Evolutionary conservation across 2,797 vertebrate genomes (phyloP), one percentile per base, ranked within the genome.

Genomic region (Microhierax caerulescens): DNA sequence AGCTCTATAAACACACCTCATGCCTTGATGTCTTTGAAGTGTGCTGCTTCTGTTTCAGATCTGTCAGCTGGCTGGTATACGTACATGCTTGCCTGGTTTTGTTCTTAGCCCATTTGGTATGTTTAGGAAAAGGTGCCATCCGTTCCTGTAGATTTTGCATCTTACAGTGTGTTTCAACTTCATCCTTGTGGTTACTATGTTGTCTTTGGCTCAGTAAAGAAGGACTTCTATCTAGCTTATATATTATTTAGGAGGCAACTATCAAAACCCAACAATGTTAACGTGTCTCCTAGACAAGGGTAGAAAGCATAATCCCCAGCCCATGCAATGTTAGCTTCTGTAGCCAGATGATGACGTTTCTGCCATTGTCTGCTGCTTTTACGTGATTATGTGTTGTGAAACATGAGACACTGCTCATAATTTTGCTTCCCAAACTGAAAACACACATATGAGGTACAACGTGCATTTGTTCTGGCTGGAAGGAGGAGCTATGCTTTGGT

Each of bases 351-450:
- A 76, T 93, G 85, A 91, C 13, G 17, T 92, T 93, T 91, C 86
- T 91, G 75, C 57, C 72, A 56, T 60, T 81, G 76, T 86, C 92
- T 93, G 67, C 57, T 79, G 41, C 76, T 86, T 69, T 81, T 79
- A 77, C 2, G 1, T 90, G 47, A 91, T 77, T 86, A 89, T 61
- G 50, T 76, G 17, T 94, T 97, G 84, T 92, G 90, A 93, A 95
- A 93, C 30, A 24, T 8, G 28, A 91, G 87, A 36, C 7, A 4
- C 68, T 83, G 67, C 63, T 93, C 73, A 84, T 64, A 47, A 13
- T 61, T 92, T 95, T 90, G 76, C 84, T 90, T 90, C 75, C 63
- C 68, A 72, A 56, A 60, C 57, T 91, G 75, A 67, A 53, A 78
- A 53, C 36, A 70, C 41, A 64, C 36, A 70, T 50, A 67, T 89